Conservation (phyloP, 2,113 vertebrate genomes). For the Cichladusa arquata region DNA sequence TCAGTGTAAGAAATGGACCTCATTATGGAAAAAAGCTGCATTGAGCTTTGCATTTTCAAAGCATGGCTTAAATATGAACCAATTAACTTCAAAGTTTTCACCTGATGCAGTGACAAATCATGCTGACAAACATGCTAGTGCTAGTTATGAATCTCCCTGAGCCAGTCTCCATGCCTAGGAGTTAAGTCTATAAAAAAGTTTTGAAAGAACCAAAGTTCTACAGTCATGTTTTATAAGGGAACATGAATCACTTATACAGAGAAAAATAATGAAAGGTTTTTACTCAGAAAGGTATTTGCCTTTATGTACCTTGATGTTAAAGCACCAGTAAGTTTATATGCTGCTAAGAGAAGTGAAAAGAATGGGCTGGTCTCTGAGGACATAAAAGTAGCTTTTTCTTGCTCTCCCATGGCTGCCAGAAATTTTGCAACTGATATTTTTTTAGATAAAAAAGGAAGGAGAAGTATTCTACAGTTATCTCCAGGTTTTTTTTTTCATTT, state of each 20-base stretch:
- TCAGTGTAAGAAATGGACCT: slow-evolving; percentile 34
- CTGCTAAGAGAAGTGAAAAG: neutral
- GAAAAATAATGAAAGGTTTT: slow-evolving; percentile 48
- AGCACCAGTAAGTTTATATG: neutral
- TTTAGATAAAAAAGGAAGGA: neutral
- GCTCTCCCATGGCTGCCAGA: neutral
- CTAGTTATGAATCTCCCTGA: slow-evolving; percentile 12
- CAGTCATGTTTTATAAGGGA: neutral
- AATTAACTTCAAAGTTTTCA: slow-evolving; percentile 50
- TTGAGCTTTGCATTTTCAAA: slow-evolving; percentile 33
- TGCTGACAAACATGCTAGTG: neutral
- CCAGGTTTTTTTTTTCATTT: neutral
- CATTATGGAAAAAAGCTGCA: slow-evolving; percentile 9
- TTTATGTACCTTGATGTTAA: slow-evolving; percentile 36
- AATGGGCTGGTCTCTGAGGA: neutral
- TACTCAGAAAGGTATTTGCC: slow-evolving; percentile 11
- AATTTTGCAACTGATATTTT: neutral
- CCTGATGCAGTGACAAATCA: slow-evolving; percentile 27
- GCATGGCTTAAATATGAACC: slow-evolving; percentile 28
- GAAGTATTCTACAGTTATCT: neutral
- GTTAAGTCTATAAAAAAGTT: slow-evolving; percentile 6
- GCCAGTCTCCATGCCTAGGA: neutral
- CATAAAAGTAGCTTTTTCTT: neutral
- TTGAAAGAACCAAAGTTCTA: neutral
- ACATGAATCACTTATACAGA: slow-evolving; percentile 18